Conservation (phyloP, 2,113 vertebrate species). For the Andinoacara biseriatus region DNA sequence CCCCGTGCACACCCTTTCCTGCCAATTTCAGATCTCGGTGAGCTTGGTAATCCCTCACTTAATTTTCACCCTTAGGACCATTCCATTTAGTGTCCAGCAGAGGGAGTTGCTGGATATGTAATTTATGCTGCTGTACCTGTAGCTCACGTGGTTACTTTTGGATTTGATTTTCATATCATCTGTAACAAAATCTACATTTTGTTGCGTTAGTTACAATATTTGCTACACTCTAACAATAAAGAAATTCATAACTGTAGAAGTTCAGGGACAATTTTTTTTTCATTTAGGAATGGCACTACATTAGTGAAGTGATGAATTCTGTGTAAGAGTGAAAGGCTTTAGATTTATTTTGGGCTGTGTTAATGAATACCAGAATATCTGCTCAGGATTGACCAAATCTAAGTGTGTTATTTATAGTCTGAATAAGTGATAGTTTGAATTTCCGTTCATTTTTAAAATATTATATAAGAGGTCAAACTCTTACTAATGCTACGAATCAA, state of each 20-base stretch:
- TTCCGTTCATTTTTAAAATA: background rate
- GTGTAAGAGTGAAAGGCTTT: background rate
- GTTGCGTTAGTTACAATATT: background rate
- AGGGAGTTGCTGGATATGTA: slow-evolving; percentile 48
- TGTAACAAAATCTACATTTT: background rate
- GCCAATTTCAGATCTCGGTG: background rate
- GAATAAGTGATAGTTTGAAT: slow-evolving; percentile 18
- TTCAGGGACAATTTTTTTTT: background rate
- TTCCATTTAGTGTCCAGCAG: slow-evolving; percentile 53
- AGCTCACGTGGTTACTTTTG: background rate
- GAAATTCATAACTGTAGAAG: background rate
- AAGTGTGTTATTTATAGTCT: background rate
- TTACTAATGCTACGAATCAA: slow-evolving; percentile 26
- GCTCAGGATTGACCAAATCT: background rate
- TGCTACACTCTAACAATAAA: background rate
- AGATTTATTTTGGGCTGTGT: background rate
- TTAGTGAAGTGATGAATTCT: background rate
- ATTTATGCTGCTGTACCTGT: background rate
- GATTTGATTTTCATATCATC: background rate
- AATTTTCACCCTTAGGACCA: background rate
- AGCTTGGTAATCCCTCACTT: background rate
- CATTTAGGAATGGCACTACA: background rate
- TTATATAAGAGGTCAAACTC: slow-evolving; percentile 33
- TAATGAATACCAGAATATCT: slow-evolving; percentile 15
- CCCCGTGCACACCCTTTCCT: background rate